Evolutionary conservation across 2,888 invertebrate species (phyloP), one percentile per base, ranked within the genome.

Genomic region (Orthosia incerta): DNA sequence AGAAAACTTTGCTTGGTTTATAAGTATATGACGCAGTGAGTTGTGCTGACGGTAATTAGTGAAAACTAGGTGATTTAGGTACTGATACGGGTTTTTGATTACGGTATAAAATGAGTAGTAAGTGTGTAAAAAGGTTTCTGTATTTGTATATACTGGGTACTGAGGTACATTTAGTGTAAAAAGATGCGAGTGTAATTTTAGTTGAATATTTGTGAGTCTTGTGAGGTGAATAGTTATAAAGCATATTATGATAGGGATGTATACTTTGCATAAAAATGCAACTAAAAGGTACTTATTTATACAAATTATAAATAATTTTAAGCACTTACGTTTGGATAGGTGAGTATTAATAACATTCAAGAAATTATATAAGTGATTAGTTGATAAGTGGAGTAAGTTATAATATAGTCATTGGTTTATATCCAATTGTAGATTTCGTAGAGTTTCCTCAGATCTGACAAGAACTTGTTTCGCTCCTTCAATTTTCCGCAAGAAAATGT

Each of bases 381-480:
- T n/a, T n/a, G n/a, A n/a, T n/a, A n/a, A 31, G 12, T 5, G 12
- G 12, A 31, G 18, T 59, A 31, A 13, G 45, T 4, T 18, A n/a
- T 12, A n/a, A 15, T 60, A 45, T 13, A 45, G 60, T 60, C 60
- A 60, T 45, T 60, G 20, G 2, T 60, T 45, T 7, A 13, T 45
- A 45, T 39, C 20, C 7, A 9, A 15, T 45, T 16, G 39, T 4
- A 60, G 45, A 45, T 20, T 60, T 9, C 45, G 53, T 4, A 53
- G 16, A 39, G 53, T 64, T 63, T 63, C 7, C 9, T 63, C 50
- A 1, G 63, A 53, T 39, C 20, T 64, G 16, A 55, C 20, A 11
- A 55, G 53, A 45, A 53, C 9, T 64, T 39, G 39, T 59, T 59
- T 59, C 4, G 59, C 60, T 15, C 60, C 45, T 45, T 45, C 60